Conservation (phyloP, 92 coral and sea anemone species). For the Parazoanthus swiftii region DNA sequence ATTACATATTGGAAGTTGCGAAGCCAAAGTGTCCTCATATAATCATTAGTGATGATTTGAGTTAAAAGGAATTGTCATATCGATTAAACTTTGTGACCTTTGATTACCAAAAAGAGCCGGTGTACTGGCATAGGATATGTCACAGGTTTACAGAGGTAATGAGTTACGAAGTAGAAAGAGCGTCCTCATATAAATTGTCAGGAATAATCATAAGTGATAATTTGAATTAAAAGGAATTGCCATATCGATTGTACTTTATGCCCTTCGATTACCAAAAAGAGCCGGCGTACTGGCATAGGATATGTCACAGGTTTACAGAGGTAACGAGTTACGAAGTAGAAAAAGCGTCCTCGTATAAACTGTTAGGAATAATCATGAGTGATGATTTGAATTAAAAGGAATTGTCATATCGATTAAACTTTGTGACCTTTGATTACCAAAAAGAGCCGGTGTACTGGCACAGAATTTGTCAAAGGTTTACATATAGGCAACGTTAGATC, state of each 20-base stretch:
- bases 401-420: slow-evolving; percentile 36
- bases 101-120: too few species aligned
- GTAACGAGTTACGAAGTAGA: not conserved
- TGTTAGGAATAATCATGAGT: slow-evolving; percentile 2
- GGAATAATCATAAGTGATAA: slow-evolving; percentile 27
- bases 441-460: slow-evolving; percentile 38
- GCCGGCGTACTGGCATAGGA: too few species aligned
- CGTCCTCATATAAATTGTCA: slow-evolving; percentile 9
- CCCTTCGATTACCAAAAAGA: too few species aligned
- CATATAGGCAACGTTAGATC: slow-evolving; percentile 35
- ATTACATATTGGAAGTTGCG: slow-evolving; percentile 15
- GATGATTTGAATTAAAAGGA: slow-evolving; percentile 43
- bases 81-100: not conserved
- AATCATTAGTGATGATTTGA: slow-evolving; percentile 30
- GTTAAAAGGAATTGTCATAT: slow-evolving; percentile 44
- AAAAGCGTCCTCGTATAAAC: slow-evolving; percentile 24
- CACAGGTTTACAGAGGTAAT: too few species aligned
- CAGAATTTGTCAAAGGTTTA: slow-evolving; percentile 24
- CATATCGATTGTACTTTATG: slow-evolving; percentile 28
- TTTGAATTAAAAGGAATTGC: slow-evolving; percentile 40
- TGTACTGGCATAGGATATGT: too few species aligned
- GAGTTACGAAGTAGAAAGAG: not conserved
- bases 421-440: slow-evolving; percentile 15
- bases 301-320: too few species aligned
- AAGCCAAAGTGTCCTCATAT: slow-evolving; percentile 33